Base-by-base conservation (phyloP, 2,888 invertebrate genomes). In the Cerceris rybyensis region DNA sequence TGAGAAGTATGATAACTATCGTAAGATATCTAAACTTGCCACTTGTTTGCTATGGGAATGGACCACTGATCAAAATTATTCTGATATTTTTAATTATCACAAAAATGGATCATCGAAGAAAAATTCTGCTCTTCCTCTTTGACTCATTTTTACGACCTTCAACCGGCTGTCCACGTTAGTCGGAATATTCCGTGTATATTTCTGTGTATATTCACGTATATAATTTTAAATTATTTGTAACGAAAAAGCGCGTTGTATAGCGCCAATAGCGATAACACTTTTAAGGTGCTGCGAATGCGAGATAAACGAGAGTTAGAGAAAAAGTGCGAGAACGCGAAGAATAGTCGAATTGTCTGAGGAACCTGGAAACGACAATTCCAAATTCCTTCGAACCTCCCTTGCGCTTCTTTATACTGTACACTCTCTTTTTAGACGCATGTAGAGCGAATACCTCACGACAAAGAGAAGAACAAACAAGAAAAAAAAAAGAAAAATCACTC, bases 391-490 rank as follows among this genome's bases (percentile, higher is more conserved):
- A 60, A 17, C 11, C 70, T 75, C 84, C 75, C 84, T 82, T 76
- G 63, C 61, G 83, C 75, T 79, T 65, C 77, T 68, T 69, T 71
- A 55, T 70, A 83, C 65, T 86, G 86, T 85, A 87, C 80, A 80
- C 87, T 85, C 83, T 80, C 80, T 78, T 78, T 80, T 82, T 87
- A 86, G 84, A 80, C 78, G 80, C 82, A 83, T 75, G 82, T 84
- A 87, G 86, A 71, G 84, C 86, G 81, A 84, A 87, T 88, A 89
- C 88, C 88, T 88, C 87, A 83, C 83, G 81, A 85, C 64, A 78
- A 81, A 78, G 60, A 82, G 28, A 28, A 28, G 28, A 28, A 28
- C 28, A 28, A 28, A 28, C 28, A 28, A 28, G 28, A 28, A 28
- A 28, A 28, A 28, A 28, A 28, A 28, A 71, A 74, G 58, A 77